Evolutionary conservation across 1,140 invertebrate species (phyloP), one percentile per base, ranked within the genome.

Genomic region (Drosophila repleta): DNA sequence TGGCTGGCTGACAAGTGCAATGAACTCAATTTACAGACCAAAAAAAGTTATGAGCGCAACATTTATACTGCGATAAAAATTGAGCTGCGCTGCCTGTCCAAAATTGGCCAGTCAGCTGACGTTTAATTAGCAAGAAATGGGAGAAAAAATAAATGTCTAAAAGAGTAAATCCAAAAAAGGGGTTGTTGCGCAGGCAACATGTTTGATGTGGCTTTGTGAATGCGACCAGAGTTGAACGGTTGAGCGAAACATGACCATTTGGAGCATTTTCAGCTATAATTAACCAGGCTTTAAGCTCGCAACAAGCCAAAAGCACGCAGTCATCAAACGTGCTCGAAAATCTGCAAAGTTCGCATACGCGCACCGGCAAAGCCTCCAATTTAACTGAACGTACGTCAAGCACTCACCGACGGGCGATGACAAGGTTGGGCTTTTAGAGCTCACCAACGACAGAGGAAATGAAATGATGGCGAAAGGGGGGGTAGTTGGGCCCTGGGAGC

Each of bases 21-120:
- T 69, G 82, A 87, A 87, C 82, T 83, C 82, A 82, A 88, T 87
- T 81, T 75, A 37, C 66, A 35, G 74, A 64, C 52, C 8, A 41
- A 69, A 48, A 58, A 43, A 8, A 80, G 79, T 79, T 88, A 82
- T 88, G 75, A 82, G 68, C 67, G 65, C 60, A 78, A 80, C 75
- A 78, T 78, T 81, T 75, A 72, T 67, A 76, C 67, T 68, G 66
- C 80, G 69, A 74, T 67, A 67, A 64, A 74, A 83, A 79, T 83
- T 74, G 48, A 62, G 65, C 56, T 58, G 29, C 55, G 32, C 53
- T n/a, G 65, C 55, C 45, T 46, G 45, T 57, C 43, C 45, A 60
- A 70, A 74, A 70, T 65, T 84, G 67, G 43, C 66, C 78, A 79
- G 70, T 80, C 82, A 78, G 58, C 73, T 67, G 70, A 63, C 63